Percentiles rank a stretch among this genome's conserved stretches.
Evolutionary conservation across 1,140 invertebrate genomes (phyloP).

Genomic region (Gerris buenoi): DNA sequence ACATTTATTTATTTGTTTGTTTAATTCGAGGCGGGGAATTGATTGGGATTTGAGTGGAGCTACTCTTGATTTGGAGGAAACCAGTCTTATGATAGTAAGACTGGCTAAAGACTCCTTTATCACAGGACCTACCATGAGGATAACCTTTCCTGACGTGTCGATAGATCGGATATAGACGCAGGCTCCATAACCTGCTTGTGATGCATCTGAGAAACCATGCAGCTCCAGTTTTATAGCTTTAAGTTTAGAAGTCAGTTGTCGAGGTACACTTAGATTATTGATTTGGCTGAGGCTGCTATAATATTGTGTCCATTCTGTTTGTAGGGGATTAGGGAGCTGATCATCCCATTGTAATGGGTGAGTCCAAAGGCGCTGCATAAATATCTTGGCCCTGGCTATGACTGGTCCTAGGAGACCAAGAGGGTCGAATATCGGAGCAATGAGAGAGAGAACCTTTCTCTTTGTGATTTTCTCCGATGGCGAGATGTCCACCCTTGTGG

Average conservation of each 20-base stretch:
- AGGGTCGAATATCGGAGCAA: conserved; percentile 5
- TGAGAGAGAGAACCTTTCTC: neutral
- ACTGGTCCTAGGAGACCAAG: neutral
- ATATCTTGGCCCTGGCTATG: neutral
- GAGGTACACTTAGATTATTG: neutral
- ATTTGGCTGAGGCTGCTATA: neutral
- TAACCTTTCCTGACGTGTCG: neutral
- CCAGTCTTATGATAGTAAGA: conserved; percentile 13
- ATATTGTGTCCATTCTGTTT: neutral
- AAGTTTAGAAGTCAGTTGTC: neutral
- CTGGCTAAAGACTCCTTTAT: too few relatives aligned
- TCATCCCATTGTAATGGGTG: neutral
- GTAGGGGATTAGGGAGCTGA: conserved; percentile 12
- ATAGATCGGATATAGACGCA: conserved; percentile 19
- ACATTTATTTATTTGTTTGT: too few relatives aligned
- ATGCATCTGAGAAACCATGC: conserved; percentile 25
- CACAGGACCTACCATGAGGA: too few relatives aligned
- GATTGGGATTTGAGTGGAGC: too few relatives aligned
- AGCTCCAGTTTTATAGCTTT: conserved; percentile 13
- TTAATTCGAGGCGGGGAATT: conserved; percentile 28
- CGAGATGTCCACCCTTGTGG: conserved; percentile 4
- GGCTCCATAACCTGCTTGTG: conserved; percentile 21
- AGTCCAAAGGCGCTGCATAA: neutral
- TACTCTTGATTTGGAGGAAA: too few relatives aligned
- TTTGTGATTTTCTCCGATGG: neutral